Evolutionary conservation across 2,888 invertebrate species (phyloP).

Genomic region (Mesorhabditis belari): DNA sequence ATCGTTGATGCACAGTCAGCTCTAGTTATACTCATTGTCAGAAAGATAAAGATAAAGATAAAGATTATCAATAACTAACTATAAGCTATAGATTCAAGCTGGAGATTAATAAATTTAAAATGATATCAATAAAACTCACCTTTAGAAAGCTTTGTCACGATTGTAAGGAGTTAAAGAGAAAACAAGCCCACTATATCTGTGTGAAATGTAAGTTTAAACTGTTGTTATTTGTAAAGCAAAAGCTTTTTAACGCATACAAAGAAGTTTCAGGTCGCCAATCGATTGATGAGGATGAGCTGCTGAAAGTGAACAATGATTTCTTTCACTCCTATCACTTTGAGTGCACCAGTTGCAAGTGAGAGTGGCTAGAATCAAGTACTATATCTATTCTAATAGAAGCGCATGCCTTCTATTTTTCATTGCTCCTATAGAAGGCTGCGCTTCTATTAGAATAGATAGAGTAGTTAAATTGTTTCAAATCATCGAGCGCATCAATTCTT

Average conservation of each 20-base stretch:
- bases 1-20: constrained; percentile 5
- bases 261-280: constrained; percentile 17
- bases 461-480: background rate
- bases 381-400: too few relatives aligned
- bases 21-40: too few relatives aligned
- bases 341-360: constrained; percentile 21
- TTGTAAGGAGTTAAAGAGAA: constrained; percentile 19
- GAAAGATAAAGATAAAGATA: too few relatives aligned
- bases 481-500: too few relatives aligned
- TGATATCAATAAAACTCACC: too few relatives aligned
- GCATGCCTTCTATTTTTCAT: background rate
- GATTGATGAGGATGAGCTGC: constrained; percentile 16
- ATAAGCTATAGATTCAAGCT: background rate
- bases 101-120: too few relatives aligned
- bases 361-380: background rate
- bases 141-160: constrained; percentile 10
- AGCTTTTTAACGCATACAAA: background rate
- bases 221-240: too few relatives aligned
- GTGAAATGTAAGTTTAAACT: constrained; percentile 17
- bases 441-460: too few relatives aligned
- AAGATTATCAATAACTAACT: background rate
- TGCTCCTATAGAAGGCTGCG: too few relatives aligned
- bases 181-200: constrained; percentile 18
- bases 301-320: constrained; percentile 12
- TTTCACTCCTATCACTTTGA: constrained; percentile 34